Base-by-base conservation (phyloP, 1,140 invertebrate genomes). In the Atta colombica region DNA sequence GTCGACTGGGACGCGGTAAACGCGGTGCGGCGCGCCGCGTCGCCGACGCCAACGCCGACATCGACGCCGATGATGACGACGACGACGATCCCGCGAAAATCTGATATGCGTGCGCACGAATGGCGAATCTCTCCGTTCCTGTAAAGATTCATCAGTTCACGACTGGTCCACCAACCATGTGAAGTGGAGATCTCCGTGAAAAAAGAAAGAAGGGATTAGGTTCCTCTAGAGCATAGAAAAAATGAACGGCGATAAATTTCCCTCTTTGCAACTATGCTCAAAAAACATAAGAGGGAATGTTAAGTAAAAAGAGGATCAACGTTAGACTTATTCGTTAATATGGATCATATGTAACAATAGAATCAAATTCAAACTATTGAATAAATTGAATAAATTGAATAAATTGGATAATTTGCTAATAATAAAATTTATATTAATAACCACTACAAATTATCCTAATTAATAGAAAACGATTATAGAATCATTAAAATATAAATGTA, bases 41-140 rank as follows among this genome's bases (percentile, higher is more conserved):
- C 68, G 55, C 35, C 28, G 68, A 49, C 53, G 39, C 45, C 68
- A 16, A 58, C 49, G 49, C n/a, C 53, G 66, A 58, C 65, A 28
- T 7, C 77, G 60, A 25, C 35, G 39, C 14, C 55, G 53, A 84
- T 35, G 53, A 74, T 35, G 21, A 45, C 45, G 45, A 63, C 58
- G 53, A 75, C 18, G 45, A 89, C 65, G 65, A 18, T 84, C 89
- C 89, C 90, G 90, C 90, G 90, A 90, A 91, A 91, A 90, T 89
- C 84, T 55, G 78, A 82, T 77, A 51, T 88, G 89, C 90, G 87
- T 87, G 90, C 90, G 90, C 89, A 89, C n/a, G 39, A 51, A 7
- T 45, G 58, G 86, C 89, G 77, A 71, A 86, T 86, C 63, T 69
- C 55, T 45, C 72, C 31, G 14, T 68, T 51, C 12, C 61, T 60